A percentile compares a stretch with the other conserved stretches of the same genome.
These are phyloP conservation scores for Copidosoma floridanum DNA, from an alignment of 1,140 invertebrate genomes.

Conservation along the genomic window DNA sequence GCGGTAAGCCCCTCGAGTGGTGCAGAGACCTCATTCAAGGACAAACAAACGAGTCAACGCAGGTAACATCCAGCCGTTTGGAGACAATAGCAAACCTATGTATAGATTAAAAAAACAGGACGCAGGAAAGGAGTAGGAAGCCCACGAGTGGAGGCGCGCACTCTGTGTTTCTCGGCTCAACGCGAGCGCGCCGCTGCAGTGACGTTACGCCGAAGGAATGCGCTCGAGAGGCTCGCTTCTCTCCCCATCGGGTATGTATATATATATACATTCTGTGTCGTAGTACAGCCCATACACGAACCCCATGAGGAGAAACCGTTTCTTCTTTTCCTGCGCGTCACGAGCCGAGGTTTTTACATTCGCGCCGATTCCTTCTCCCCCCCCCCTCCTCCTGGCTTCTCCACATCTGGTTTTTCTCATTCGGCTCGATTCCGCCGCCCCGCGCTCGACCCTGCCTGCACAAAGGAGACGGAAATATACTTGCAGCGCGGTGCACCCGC, in stretches of 20 bases:
- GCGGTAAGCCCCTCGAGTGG: no score
- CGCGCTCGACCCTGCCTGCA: no score
- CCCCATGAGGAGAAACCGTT: not conserved
- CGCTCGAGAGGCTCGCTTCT: not conserved
- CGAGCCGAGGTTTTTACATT: not conserved
- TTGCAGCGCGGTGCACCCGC: no score
- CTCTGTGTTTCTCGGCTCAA: no score
- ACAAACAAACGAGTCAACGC: no score
- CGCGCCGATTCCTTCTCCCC: not conserved
- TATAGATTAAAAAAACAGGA: not conserved
- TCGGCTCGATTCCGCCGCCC: no score
- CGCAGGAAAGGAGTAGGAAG: not conserved
- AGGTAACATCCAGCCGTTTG: no score
- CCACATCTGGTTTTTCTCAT: no score
- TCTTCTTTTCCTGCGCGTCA: not conserved
- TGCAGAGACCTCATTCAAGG: no score
- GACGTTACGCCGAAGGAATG: constrained; percentile 11
- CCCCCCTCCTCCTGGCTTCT: not conserved
- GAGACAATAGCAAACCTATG: no score
- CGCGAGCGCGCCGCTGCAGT: not conserved
- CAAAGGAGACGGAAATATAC: no score
- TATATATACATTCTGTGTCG: not conserved
- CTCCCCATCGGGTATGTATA: not conserved
- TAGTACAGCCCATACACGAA: not conserved
- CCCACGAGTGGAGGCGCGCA: no score